Evolutionary conservation across 2,113 vertebrate genomes (phyloP).

Genomic region (Heliornis fulica): DNA sequence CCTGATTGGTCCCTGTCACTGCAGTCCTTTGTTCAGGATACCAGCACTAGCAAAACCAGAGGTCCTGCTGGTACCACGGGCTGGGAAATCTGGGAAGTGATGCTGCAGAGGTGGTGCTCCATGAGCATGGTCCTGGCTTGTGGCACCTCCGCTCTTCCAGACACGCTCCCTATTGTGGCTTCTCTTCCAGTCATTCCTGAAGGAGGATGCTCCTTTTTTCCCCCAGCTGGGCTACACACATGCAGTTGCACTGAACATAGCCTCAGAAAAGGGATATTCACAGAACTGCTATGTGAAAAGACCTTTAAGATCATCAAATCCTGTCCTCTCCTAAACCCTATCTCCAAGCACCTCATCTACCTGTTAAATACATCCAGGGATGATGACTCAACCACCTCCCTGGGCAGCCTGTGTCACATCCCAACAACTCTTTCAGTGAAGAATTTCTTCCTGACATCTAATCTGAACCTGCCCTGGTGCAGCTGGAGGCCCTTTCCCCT

Average conservation of each 20-base stretch:
- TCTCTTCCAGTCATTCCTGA: neutral
- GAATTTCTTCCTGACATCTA: too few species aligned
- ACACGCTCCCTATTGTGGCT: neutral
- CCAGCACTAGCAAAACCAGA: neutral
- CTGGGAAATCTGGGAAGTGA: neutral
- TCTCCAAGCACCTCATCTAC: too few species aligned
- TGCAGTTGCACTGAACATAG: neutral
- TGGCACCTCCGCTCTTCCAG: neutral
- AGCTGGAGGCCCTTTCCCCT: too few species aligned
- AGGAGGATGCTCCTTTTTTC: neutral
- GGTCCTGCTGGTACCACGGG: neutral
- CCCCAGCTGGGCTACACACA: accelerated
- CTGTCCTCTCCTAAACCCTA: too few species aligned
- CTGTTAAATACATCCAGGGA: too few species aligned
- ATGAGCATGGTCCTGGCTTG: neutral
- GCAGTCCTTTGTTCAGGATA: neutral
- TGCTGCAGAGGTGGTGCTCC: neutral
- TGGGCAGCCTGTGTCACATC: too few species aligned
- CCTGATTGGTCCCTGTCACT: neutral
- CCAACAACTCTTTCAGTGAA: too few species aligned
- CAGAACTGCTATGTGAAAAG: too few species aligned
- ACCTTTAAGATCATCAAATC: too few species aligned
- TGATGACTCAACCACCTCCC: too few species aligned
- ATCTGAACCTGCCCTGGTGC: too few species aligned
- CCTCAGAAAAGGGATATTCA: neutral